These are phyloP conservation scores for Penelope pileata DNA, from an alignment of 2,113 vertebrate genomes.

Conservation along the genomic window DNA sequence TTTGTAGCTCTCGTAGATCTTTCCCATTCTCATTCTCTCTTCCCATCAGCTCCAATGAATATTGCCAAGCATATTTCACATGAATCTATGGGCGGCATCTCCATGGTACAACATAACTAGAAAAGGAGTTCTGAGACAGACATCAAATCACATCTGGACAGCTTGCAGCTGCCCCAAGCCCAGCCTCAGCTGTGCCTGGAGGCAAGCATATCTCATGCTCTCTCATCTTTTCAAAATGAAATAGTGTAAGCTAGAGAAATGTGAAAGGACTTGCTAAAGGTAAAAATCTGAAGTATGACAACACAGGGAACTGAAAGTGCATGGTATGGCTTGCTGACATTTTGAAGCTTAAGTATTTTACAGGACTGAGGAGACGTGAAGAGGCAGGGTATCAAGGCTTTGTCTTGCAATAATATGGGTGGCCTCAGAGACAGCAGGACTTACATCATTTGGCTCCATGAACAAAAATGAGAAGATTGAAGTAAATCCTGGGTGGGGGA, in stretches of 20 bases:
- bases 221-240: background rate
- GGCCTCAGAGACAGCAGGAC: rapidly evolving
- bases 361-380: background rate
- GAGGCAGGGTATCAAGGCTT: background rate
- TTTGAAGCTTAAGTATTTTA: background rate
- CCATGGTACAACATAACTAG: background rate
- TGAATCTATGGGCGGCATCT: background rate
- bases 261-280: background rate
- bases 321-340: background rate
- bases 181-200: background rate
- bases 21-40: background rate
- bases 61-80: background rate
- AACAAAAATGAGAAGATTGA: background rate
- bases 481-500: background rate
- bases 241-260: background rate
- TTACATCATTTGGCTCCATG: background rate
- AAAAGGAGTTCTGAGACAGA: background rate
- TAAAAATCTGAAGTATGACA: background rate
- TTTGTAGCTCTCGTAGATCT: background rate
- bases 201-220: background rate
- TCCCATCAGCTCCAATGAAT: background rate
- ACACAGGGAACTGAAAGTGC: background rate
- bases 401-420: background rate
- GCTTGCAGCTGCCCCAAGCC: background rate
- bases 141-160: background rate